Percentiles rank a stretch among this genome's conserved stretches.
These are phyloP conservation scores for Ctenopoma multispine DNA, from an alignment of 2,797 vertebrate genomes.

Conservation along the genomic window DNA sequence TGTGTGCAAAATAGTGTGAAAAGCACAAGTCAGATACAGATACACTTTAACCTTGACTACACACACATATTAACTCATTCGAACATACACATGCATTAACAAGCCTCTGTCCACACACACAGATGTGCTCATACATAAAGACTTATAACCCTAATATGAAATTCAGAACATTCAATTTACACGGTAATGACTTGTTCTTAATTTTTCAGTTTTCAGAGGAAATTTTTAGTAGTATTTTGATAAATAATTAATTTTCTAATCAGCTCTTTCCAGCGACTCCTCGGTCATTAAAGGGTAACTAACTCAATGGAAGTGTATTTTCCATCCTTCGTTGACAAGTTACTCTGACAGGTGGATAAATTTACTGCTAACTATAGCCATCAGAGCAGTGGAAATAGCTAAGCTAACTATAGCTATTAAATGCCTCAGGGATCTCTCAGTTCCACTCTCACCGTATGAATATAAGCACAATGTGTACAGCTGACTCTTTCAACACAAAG, in stretches of 20 bases:
- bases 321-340: conserved; percentile 67
- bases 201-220: conserved; percentile 74
- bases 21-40: neutral
- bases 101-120: neutral
- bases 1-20: neutral
- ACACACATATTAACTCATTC: neutral
- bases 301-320: conserved; percentile 71
- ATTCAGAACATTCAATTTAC: conserved; percentile 66
- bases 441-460: conserved; percentile 19
- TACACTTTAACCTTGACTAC: no score
- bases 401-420: conserved; percentile 73
- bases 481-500: neutral
- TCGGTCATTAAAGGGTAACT: conserved; percentile 75
- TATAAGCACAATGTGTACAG: conserved; percentile 15
- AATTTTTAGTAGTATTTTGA: conserved; percentile 79
- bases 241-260: conserved; percentile 85
- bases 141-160: conserved; percentile 41
- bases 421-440: conserved; percentile 50
- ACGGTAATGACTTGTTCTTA: conserved; percentile 71
- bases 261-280: conserved; percentile 68
- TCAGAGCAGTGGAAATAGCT: conserved; percentile 73
- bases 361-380: conserved; percentile 81
- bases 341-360: conserved; percentile 73
- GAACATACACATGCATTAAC: neutral
- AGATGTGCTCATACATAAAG: neutral